Evolutionary conservation across 37 sponge, comb jelly and placozoan genomes (phyloP), one percentile per base, ranked within the genome.

Genomic region (Oopsacas minuta): DNA sequence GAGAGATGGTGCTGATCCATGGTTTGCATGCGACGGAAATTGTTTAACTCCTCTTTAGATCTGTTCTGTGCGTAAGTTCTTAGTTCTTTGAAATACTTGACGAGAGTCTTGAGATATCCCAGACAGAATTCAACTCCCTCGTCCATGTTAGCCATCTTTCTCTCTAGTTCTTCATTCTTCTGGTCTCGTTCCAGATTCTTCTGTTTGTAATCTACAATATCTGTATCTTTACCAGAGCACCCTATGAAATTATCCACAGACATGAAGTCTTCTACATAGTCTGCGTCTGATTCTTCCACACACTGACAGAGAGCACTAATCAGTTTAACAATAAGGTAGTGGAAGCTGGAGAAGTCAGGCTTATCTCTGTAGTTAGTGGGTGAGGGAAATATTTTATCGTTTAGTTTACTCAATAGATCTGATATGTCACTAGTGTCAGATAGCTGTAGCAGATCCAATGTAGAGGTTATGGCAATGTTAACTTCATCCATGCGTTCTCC

Each of bases 401-500:
- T 61, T 25, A 61, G 75, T 34, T 61, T 61, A 34, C 75, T 61
- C 32, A 61, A 34, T 12, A 61, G 75, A 10, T 61, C 75, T 3
- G 28, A 25, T 10, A 61, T 61, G 75, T 61, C 75, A 34, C 75
- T 61, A 34, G 75, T 61, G 75, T 61, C 75, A 5, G 75, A 61
- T 3, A 61, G 75, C 30, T 61, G 28, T 34, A 61, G 75, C 30
- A 61, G 22, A 5, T 10, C 22, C 22, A 61, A 34, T 7, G 75
- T 61, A 3, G 75, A 61, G 20, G 75, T 61, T 25, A 61, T n/a
- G 75, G 30, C 28, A 12, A n/a, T 5, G 30, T 25, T 90, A 39
- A 93, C 86, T 82, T 93, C 93, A 49, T 91, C 88, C 42, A 93
- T 39, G 37, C 91, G 86, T 35, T 86, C 86, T 38, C 39, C 84